Evolutionary conservation across 2,113 vertebrate species (phyloP), one percentile per base, ranked within the genome.

Genomic region (Morone chrysops): DNA sequence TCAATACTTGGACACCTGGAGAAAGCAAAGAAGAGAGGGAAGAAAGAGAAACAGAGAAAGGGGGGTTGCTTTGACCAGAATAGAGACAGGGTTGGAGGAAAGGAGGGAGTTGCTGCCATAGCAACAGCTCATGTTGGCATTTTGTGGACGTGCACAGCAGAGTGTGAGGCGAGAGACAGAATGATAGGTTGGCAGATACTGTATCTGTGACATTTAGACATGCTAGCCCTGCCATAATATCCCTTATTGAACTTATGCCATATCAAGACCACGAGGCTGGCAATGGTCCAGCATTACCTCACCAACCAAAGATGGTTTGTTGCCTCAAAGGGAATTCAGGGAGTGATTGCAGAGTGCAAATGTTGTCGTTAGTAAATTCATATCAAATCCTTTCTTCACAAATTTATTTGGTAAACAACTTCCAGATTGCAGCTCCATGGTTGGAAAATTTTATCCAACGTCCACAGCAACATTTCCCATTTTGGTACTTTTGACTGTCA

Each of bases 141-240:
- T 90, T 84, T 78, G 87, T 56, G 80, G 75, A 85, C 36, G 40
- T 85, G 78, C 59, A 16, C 20, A 31, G 57, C 18, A 13, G 80
- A 63, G 77, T 69, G 82, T 82, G 78, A 84, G 75, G 67, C 13
- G 71, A 75, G 70, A 82, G 78, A 70, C 66, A 36, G 65, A 77
- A 6, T 45, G 82, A 80, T 36, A 77, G 65, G 70, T 47, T 74
- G 84, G 66, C 77, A 83, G 82, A 93, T 78, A 81, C 73, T 74
- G 43, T 83, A 79, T 85, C 84, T 80, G 73, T 82, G 84, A 86
- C 89, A 93, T 87, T 91, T 80, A 86, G 78, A n/a, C 72, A 70
- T 72, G 81, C 59, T 74, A 50, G 70, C 53, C 41, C 74, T 14
- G 54, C 51, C 80, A 87, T 63, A 9, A 60, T 70, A 65, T 80